Percentiles rank a stretch among this genome's conserved stretches.
These are phyloP conservation scores for Meandrusa payeni DNA, from an alignment of 2,888 invertebrate genomes.

Conservation along the genomic window DNA sequence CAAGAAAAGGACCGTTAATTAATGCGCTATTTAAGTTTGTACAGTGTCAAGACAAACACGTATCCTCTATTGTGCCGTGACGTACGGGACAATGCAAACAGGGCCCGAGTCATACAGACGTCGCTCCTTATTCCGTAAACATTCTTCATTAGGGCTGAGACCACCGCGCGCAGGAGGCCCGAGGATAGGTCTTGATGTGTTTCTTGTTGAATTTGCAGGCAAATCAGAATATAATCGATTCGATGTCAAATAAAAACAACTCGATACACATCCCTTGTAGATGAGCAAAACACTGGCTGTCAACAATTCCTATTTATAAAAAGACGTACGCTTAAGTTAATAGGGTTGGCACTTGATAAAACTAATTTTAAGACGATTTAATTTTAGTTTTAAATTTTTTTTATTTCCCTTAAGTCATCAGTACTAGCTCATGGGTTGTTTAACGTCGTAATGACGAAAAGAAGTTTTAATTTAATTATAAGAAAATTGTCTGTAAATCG, in stretches of 20 bases:
- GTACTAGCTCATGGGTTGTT: too few species aligned
- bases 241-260: neutral
- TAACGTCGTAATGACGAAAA: too few species aligned
- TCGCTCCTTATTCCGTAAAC: conserved; percentile 34
- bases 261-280: neutral
- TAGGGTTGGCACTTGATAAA: too few species aligned
- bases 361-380: too few species aligned
- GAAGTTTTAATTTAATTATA: too few species aligned
- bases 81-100: conserved; percentile 34
- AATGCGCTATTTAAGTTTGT: conserved; percentile 18
- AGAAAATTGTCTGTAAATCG: too few species aligned
- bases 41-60: conserved; percentile 30
- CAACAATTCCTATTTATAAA: neutral
- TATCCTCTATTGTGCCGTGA: conserved; percentile 23
- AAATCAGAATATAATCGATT: conserved; percentile 16
- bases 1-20: conserved; percentile 11
- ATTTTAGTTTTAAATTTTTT: too few species aligned
- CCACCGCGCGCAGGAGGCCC: conserved; percentile 32
- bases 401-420: too few species aligned
- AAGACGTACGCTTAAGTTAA: too few species aligned
- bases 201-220: neutral
- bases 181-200: conserved; percentile 25
- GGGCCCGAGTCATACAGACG: conserved; percentile 23
- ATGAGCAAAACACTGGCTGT: neutral
- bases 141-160: conserved; percentile 34